Base-by-base conservation (phyloP, 53 echinoderm and acorn worm genomes). In the Temnopleurus reevesii region DNA sequence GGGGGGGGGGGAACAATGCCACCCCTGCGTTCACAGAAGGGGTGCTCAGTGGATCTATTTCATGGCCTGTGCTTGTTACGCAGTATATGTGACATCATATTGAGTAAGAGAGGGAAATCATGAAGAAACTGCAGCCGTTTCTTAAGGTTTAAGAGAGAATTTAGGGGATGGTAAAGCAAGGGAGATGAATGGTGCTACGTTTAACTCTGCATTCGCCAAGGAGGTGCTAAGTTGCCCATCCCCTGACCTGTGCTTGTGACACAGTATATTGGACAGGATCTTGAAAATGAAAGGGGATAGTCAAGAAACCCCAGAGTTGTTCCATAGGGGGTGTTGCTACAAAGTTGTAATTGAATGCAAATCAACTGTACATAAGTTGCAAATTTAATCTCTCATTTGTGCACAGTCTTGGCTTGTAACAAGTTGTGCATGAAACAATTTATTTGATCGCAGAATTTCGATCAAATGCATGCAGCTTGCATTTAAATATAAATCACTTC, bases 1-100 rank as follows among this genome's bases (percentile, higher is more conserved):
- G n/a, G n/a, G n/a, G n/a, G n/a, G n/a, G n/a, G n/a, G 94, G 96
- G 96, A 93, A 91, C 71, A 94, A 91, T 77, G 96, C 94, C 33
- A 96, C 96, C 2, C 96, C 96, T 0, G 92, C 89, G 28, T 96
- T 96, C 90, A 96, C 96, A 1, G 84, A 92, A 53, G 92, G 94
- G 29, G 96, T 94, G 4, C 44, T 96, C 86, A 94, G 94, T 53
- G 92, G 91, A 4, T 55, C 94, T 41, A 94, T 95, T 28, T 91
- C 94, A 4, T 95, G 94, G 94, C 86, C 92, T 36, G 77, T 89
- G 13, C 89, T 95, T 36, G 55, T 83, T 47, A 92, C 90, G 12
- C 94, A 96, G 91, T 95, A 95, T 55, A 41, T 82, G 27, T 86
- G 92, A 57, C 96, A 91, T 34, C 53, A 51, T 8, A 55, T 81